phyloP scores from a whole-genome alignment of 2,888 invertebrate species.

The Leucoma salicis region DNA sequence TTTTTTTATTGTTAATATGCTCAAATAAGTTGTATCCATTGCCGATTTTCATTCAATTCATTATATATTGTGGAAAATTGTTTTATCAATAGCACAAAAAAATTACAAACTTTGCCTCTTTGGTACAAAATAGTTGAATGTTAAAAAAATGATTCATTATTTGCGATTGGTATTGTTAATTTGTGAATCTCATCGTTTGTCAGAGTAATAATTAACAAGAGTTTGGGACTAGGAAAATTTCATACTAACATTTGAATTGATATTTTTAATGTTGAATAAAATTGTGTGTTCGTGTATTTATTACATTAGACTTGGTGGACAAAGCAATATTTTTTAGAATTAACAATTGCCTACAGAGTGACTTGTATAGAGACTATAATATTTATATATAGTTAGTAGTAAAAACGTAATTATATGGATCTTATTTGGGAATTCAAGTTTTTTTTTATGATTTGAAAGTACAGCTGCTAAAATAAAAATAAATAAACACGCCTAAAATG shows the following conservation, averaged over 20 bases:
- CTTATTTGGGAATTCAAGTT: too few relatives aligned
- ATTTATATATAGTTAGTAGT: neutral
- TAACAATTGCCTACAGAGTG: slow-evolving; percentile 5
- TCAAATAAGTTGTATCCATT: too few relatives aligned
- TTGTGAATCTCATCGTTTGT: slow-evolving; percentile 32
- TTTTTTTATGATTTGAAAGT: neutral
- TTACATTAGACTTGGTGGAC: slow-evolving; percentile 21
- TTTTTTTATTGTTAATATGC: too few relatives aligned
- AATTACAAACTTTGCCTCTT: too few relatives aligned
- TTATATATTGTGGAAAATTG: too few relatives aligned
- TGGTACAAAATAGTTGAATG: too few relatives aligned
- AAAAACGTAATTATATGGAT: neutral
- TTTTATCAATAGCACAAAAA: too few relatives aligned
- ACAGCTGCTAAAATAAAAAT: neutral
- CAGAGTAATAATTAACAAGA: slow-evolving; percentile 24
- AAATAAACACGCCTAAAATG: too few relatives aligned
- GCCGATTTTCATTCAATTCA: too few relatives aligned
- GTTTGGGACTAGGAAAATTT: slow-evolving; percentile 25
- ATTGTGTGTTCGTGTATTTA: slow-evolving; percentile 26
- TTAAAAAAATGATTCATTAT: too few relatives aligned
- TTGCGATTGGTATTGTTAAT: slow-evolving; percentile 31
- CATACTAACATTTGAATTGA: slow-evolving; percentile 33
- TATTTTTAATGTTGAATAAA: slow-evolving; percentile 17
- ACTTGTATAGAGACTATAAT: neutral
- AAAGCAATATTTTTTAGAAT: slow-evolving; percentile 10